Percentiles rank a stretch among this genome's conserved stretches.
Evolutionary conservation across 2,888 invertebrate genomes (phyloP).

Genomic region (Endotricha flammealis): DNA sequence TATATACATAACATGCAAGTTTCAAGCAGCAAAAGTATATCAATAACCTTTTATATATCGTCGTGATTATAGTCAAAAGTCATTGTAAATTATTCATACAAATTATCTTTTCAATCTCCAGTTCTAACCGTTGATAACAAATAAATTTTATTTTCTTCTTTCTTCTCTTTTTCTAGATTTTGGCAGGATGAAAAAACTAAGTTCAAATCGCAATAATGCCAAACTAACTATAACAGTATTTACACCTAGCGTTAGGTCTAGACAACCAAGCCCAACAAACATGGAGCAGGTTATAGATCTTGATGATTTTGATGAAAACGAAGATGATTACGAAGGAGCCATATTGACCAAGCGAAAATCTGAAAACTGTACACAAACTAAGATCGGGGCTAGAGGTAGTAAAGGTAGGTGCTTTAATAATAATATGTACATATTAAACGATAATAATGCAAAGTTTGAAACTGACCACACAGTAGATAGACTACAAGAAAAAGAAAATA

Average conservation of each 20-base stretch:
- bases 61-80: too few species aligned
- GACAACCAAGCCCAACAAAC: neutral
- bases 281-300: neutral
- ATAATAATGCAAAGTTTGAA: too few species aligned
- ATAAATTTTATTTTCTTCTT: too few species aligned
- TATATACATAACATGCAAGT: too few species aligned
- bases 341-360: conserved; percentile 17
- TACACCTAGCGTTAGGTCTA: neutral
- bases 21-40: too few species aligned
- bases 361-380: conserved; percentile 47
- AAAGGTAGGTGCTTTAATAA: neutral
- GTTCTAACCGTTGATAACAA: too few species aligned
- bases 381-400: conserved; percentile 10
- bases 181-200: neutral
- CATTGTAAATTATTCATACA: too few species aligned
- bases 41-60: too few species aligned
- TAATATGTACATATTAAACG: too few species aligned
- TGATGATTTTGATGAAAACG: conserved; percentile 6
- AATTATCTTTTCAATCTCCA: neutral
- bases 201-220: neutral
- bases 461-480: too few species aligned
- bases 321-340: conserved; percentile 22
- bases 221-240: too few species aligned
- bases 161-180: neutral
- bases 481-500: too few species aligned